phyloP scores from a whole-genome alignment of 1,140 invertebrate genomes.

The Anastrepha ludens region DNA sequence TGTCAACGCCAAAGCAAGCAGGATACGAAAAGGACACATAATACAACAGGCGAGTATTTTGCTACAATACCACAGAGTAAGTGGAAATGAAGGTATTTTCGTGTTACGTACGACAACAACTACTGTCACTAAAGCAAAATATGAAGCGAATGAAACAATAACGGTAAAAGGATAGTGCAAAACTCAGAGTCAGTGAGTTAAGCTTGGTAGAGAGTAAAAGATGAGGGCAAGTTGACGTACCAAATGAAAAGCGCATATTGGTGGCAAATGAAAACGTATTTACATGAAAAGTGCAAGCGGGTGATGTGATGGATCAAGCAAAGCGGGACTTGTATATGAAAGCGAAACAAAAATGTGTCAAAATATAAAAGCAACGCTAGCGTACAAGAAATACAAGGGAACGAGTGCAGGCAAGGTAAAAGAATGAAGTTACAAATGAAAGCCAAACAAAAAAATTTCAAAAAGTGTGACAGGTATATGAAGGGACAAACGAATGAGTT shows the following conservation, averaged over 20 bases:
- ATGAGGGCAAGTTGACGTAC: conserved; percentile 22
- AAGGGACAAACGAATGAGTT: too few relatives aligned
- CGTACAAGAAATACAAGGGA: background rate
- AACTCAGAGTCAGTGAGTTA: conserved; percentile 4
- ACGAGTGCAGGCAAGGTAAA: background rate
- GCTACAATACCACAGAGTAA: background rate
- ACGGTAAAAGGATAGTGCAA: conserved; percentile 35
- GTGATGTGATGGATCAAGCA: background rate
- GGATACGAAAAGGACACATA: background rate
- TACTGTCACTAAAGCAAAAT: background rate
- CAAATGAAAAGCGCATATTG: background rate
- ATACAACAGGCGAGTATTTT: background rate
- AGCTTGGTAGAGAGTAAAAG: background rate
- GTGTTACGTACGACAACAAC: background rate
- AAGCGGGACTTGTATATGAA: background rate
- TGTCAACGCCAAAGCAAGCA: background rate
- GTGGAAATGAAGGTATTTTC: background rate
- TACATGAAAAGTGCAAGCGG: conserved; percentile 12
- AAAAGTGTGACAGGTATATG: too few relatives aligned
- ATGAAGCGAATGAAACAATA: conserved; percentile 29
- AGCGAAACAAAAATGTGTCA: background rate
- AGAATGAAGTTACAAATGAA: background rate
- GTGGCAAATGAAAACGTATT: conserved; percentile 30
- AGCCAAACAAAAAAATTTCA: too few relatives aligned
- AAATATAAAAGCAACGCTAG: background rate